These are phyloP conservation scores for Sycophaga agraensis DNA, from an alignment of 1,140 invertebrate genomes.

Conservation along the genomic window DNA sequence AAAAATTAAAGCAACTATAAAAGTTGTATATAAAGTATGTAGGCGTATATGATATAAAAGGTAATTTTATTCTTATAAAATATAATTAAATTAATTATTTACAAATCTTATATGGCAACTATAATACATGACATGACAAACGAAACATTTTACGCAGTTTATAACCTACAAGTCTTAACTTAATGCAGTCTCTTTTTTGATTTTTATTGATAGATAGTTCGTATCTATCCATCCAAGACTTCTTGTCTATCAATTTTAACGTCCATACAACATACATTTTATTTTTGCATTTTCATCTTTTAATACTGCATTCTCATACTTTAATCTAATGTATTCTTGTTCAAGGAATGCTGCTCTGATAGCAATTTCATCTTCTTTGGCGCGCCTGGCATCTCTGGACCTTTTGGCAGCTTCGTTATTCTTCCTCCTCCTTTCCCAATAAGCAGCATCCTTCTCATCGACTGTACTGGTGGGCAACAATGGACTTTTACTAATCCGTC, in stretches of 20 bases:
- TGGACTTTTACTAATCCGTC: constrained; percentile 53
- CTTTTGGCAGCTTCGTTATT: constrained; percentile 96
- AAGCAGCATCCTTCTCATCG: constrained; percentile 75
- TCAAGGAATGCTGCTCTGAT: constrained; percentile 85
- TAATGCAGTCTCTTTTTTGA: no score
- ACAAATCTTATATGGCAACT: constrained; percentile 5
- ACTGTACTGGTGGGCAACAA: constrained; percentile 43
- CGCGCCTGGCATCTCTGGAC: constrained; percentile 83
- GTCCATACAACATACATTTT: constrained; percentile 58
- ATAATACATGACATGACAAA: neutral
- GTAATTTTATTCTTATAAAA: constrained; percentile 16
- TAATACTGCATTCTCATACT: constrained; percentile 63
- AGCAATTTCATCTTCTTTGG: constrained; percentile 91
- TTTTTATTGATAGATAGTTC: constrained; percentile 1
- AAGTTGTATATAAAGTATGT: neutral
- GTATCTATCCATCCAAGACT: neutral
- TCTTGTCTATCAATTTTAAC: constrained; percentile 17
- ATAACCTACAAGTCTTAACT: neutral
- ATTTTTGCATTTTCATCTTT: constrained; percentile 64
- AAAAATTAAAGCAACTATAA: neutral
- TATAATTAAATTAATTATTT: constrained; percentile 13
- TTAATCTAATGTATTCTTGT: constrained; percentile 72
- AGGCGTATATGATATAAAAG: constrained; percentile 4
- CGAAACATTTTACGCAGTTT: neutral
- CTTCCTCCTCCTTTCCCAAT: constrained; percentile 84